Percentiles rank a stretch among this genome's conserved stretches.
Conservation (phyloP, 1,140 invertebrate genomes). For the Drosophila melanica region DNA sequence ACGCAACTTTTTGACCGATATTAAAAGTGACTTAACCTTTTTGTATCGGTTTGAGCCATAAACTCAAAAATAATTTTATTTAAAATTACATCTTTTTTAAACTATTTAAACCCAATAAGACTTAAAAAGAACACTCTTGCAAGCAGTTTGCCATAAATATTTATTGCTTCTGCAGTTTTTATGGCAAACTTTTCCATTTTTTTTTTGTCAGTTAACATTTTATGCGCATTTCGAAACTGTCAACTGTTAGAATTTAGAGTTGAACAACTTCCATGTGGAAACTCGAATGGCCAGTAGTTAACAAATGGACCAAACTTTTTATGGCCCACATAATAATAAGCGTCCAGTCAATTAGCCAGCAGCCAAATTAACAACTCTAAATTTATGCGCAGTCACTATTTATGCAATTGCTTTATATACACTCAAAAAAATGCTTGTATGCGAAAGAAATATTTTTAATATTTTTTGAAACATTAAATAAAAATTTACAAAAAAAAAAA, state of each 20-base stretch:
- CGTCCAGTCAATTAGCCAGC: slow-evolving; percentile 59
- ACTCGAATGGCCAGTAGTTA: neutral
- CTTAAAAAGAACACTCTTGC: too few species aligned
- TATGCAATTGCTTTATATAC: slow-evolving; percentile 32
- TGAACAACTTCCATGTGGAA: slow-evolving; percentile 11
- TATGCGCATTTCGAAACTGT: slow-evolving; percentile 34
- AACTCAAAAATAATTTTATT: too few species aligned
- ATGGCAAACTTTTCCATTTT: slow-evolving; percentile 46
- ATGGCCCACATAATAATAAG: slow-evolving; percentile 14
- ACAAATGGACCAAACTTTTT: slow-evolving; percentile 25
- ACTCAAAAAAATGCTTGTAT: neutral
- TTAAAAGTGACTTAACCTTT: too few species aligned
- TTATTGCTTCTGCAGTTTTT: slow-evolving; percentile 17
- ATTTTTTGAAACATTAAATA: too few species aligned
- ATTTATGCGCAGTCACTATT: slow-evolving; percentile 68
- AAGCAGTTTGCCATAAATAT: neutral
- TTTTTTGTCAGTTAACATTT: slow-evolving; percentile 58
- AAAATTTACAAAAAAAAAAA: too few species aligned
- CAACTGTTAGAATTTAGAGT: slow-evolving; percentile 36
- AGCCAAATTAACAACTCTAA: slow-evolving; percentile 40
- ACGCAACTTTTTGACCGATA: too few species aligned
- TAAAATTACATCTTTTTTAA: too few species aligned
- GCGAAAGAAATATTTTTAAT: too few species aligned
- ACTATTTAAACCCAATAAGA: too few species aligned
- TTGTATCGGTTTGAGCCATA: too few species aligned